phyloP scores from a whole-genome alignment of 2,888 invertebrate species.

The Rhaphigaster nebulosa region DNA sequence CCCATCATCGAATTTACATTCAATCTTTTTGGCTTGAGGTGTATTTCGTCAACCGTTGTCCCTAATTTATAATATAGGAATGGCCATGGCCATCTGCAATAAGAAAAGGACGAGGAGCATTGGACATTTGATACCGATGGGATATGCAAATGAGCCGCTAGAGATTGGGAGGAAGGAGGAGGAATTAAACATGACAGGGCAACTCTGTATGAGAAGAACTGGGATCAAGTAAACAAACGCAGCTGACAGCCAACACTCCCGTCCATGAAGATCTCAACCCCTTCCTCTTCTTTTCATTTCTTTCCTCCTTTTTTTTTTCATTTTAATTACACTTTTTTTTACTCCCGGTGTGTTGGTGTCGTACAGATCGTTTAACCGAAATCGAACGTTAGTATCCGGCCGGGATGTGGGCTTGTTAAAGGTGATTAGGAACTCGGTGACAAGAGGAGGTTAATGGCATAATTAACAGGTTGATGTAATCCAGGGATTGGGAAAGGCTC shows the following conservation, averaged over 20 bases:
- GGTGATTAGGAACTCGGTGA: not conserved
- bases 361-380: constrained; percentile 2
- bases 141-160: not conserved
- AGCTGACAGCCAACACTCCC: not conserved
- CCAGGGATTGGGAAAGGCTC: not conserved
- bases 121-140: not conserved
- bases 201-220: not conserved
- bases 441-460: not conserved
- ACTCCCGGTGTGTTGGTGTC: not conserved
- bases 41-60: too few species aligned
- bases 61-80: too few species aligned
- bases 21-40: too few species aligned
- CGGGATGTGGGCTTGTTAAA: not conserved
- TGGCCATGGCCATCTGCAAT: too few species aligned
- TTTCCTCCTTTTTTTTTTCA: not conserved
- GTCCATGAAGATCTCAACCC: not conserved
- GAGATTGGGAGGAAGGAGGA: not conserved
- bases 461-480: constrained; percentile 15
- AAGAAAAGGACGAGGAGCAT: not conserved
- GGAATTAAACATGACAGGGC: constrained; percentile 16
- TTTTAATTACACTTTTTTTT: constrained; percentile 10
- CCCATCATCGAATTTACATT: too few species aligned
- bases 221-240: not conserved
- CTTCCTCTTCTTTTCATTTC: not conserved
- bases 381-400: not conserved